phyloP scores from a whole-genome alignment of 2,113 vertebrate species.

The Ariopsis seemanni region DNA sequence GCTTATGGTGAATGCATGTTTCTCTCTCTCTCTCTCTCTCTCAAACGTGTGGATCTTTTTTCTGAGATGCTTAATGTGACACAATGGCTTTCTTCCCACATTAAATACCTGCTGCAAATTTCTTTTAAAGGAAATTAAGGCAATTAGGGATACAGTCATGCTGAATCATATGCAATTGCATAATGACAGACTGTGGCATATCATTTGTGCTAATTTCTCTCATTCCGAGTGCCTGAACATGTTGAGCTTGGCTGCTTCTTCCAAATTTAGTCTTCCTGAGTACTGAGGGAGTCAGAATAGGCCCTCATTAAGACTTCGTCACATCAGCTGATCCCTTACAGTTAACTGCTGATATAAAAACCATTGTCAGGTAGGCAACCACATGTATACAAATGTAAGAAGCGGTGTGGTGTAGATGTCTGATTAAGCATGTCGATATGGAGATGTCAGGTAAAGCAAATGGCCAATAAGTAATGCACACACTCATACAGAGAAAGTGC shows the following conservation, averaged over 20 bases:
- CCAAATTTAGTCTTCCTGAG: slow-evolving; percentile 53
- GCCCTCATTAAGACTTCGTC: slow-evolving; percentile 65
- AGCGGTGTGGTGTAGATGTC: slow-evolving; percentile 20
- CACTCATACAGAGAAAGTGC: slow-evolving; percentile 26
- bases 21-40: slow-evolving; percentile 25
- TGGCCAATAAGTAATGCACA: slow-evolving; percentile 31
- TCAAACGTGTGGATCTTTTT: slow-evolving; percentile 70
- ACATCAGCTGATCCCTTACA: slow-evolving; percentile 64
- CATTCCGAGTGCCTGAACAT: slow-evolving; percentile 66
- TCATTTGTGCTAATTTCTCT: slow-evolving; percentile 76
- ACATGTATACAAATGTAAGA: slow-evolving; percentile 27
- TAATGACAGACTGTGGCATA: slow-evolving; percentile 71
- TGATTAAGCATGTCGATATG: slow-evolving; percentile 45
- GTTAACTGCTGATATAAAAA: slow-evolving; percentile 61
- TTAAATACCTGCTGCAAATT: slow-evolving; percentile 74
- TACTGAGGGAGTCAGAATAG: slow-evolving; percentile 61
- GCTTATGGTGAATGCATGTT: slow-evolving; percentile 49
- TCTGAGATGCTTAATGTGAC: slow-evolving; percentile 52
- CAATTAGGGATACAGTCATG: slow-evolving; percentile 68
- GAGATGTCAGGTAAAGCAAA: slow-evolving; percentile 44
- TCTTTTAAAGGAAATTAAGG: slow-evolving; percentile 62
- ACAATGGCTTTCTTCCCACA: slow-evolving; percentile 65
- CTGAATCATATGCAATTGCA: slow-evolving; percentile 69
- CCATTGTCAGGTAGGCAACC: slow-evolving; percentile 43
- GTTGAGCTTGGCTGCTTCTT: slow-evolving; percentile 51